A percentile compares a stretch with the other conserved stretches of the same genome.
phyloP scores from a whole-genome alignment of 2,797 vertebrate species.

The Coregonus suidteri region DNA sequence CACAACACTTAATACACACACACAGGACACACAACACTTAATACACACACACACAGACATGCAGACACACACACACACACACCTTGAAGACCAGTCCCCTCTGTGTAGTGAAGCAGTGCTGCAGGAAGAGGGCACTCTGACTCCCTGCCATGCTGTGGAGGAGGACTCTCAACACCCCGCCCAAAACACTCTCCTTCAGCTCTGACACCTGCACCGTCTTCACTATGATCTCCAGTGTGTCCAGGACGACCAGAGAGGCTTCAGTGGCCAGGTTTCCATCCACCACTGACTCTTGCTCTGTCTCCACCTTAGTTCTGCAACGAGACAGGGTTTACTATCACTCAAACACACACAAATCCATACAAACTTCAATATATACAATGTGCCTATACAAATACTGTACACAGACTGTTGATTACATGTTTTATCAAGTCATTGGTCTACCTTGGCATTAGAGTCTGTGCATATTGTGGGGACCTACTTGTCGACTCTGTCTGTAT shows the following conservation, averaged over 20 bases:
- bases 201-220: conserved; percentile 85
- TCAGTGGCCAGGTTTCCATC: conserved; percentile 91
- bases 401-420: conserved; percentile 13
- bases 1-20: conserved; percentile 14
- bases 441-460: neutral
- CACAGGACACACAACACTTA: conserved; percentile 33
- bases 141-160: conserved; percentile 88
- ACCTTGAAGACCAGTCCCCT: conserved; percentile 89
- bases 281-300: conserved; percentile 90
- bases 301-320: conserved; percentile 83
- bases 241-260: conserved; percentile 85
- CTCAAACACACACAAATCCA: conserved; percentile 7
- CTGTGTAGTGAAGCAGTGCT: conserved; percentile 91
- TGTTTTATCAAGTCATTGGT: conserved; percentile 18
- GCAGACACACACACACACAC: neutral
- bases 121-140: conserved; percentile 89
- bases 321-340: conserved; percentile 12
- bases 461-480: conserved; percentile 57
- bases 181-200: conserved; percentile 87
- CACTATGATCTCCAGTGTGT: conserved; percentile 88
- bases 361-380: neutral
- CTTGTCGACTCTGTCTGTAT: conserved; percentile 89
- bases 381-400: neutral
- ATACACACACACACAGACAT: conserved; percentile 37
- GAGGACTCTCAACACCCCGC: conserved; percentile 85